Conservation (phyloP, 1,140 invertebrate genomes). For the Pemphigus obesinymphae region DNA sequence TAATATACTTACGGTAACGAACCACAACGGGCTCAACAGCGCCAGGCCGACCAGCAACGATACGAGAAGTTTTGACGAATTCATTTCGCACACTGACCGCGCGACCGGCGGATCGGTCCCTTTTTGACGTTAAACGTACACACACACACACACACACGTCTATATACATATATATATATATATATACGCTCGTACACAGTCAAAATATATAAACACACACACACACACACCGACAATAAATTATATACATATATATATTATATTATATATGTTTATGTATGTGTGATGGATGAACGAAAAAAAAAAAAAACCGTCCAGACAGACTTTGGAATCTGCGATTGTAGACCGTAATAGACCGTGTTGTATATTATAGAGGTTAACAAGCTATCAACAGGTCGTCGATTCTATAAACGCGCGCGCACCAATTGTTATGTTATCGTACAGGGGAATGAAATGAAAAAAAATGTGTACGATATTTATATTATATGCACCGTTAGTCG, state of each 20-base stretch:
- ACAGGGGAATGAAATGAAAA: neutral
- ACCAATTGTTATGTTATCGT: neutral
- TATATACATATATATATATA: no score
- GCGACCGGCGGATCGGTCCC: neutral
- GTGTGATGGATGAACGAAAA: no score
- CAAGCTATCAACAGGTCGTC: neutral
- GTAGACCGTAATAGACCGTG: neutral
- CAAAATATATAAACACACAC: no score
- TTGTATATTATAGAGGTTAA: neutral
- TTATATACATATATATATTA: no score
- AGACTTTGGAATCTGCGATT: neutral
- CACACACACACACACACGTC: no score
- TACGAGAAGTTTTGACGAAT: neutral
- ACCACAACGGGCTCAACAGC: neutral
- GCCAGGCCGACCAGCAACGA: neutral
- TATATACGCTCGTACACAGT: no score
- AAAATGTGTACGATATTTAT: neutral
- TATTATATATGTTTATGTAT: no score
- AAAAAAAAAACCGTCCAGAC: neutral
- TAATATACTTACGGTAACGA: neutral
- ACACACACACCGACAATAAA: no score
- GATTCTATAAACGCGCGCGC: neutral
- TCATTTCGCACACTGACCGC: neutral
- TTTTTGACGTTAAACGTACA: no score
- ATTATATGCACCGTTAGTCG: neutral